Base-by-base conservation (phyloP, 2,888 invertebrate genomes). In the Lomographa bimaculata region DNA sequence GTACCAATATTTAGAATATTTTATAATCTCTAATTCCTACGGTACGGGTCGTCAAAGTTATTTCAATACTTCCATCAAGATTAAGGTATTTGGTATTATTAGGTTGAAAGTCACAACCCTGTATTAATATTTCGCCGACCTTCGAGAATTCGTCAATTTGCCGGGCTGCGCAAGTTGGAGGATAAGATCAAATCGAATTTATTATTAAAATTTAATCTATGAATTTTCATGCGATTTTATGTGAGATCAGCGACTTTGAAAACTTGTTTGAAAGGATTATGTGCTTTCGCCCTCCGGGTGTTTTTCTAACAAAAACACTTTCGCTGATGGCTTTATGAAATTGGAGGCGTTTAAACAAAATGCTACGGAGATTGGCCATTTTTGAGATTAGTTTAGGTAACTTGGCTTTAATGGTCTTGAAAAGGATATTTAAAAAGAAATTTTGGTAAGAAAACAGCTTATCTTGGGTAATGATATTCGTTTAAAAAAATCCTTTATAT, bases 221-320 rank as follows among this genome's bases (percentile, higher is more conserved):
- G 42, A 50, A 52, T 44, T 54, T 52, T 50, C 38, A 47, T 46
- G 29, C 40, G 23, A 30, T 40, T 48, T 46, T 34, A 25, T 25
- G 24, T 41, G 33, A 51, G 41, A 50, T 46, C 28, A 11, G 39
- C 8, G 25, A 35, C 44, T 48, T 35, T 14, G 20, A 19, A 34
- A 46, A 38, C 34, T 45, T 43, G 27, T 39, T 34, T 43, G 21
- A 41, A 40, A 28, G 44, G 40, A 45, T 45, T 45, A 45, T 35
- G 26, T 30, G 30, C 26, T 35, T 19, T 5, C 14, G 17, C 26
- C 42, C 42, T 27, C 8, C 1, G 42, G 42, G 23, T 32, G 32
- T 43, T 43, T 41, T 43, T 43, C 32, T 11, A 37, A 37, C 32
- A 37, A 32, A 42, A 37, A 28, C 32, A 37, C 36, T 42, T 42